phyloP scores from a whole-genome alignment of 2,113 vertebrate species.

The Dolichallabes microphthalmus region DNA sequence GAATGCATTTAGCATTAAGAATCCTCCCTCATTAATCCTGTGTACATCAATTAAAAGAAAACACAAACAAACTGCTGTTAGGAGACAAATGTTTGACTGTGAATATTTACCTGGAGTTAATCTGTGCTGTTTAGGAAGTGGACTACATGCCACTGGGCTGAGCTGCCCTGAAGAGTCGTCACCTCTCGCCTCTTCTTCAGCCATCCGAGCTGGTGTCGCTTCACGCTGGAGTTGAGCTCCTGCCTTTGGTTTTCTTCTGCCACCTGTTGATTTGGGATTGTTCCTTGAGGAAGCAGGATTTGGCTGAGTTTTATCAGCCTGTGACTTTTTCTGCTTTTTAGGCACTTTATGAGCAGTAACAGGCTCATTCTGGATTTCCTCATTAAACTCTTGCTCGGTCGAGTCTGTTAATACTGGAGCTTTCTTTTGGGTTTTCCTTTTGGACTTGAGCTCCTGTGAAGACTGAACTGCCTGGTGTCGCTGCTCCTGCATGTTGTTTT shows the following conservation, averaged over 20 bases:
- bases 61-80: not conserved
- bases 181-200: slow-evolving; percentile 32
- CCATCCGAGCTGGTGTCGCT: not conserved
- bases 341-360: not conserved
- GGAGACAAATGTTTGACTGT: not conserved
- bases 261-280: slow-evolving; percentile 20
- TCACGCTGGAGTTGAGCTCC: not conserved
- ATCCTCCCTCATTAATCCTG: not conserved
- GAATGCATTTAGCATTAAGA: not conserved
- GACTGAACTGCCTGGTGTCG: not conserved
- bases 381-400: not conserved
- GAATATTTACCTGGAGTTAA: slow-evolving; percentile 52
- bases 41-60: not conserved
- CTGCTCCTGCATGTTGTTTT: slow-evolving; percentile 24
- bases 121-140: slow-evolving; percentile 34
- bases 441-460: slow-evolving; percentile 25
- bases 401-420: slow-evolving; percentile 5
- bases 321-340: not conserved
- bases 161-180: not conserved
- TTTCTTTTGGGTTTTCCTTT: slow-evolving; percentile 35
- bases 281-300: not conserved
- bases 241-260: slow-evolving; percentile 18
- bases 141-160: slow-evolving; percentile 46
- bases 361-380: slow-evolving; percentile 19
- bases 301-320: not conserved